phyloP scores from a whole-genome alignment of 2,888 invertebrate genomes.

The Shargacucullia verbasci region DNA sequence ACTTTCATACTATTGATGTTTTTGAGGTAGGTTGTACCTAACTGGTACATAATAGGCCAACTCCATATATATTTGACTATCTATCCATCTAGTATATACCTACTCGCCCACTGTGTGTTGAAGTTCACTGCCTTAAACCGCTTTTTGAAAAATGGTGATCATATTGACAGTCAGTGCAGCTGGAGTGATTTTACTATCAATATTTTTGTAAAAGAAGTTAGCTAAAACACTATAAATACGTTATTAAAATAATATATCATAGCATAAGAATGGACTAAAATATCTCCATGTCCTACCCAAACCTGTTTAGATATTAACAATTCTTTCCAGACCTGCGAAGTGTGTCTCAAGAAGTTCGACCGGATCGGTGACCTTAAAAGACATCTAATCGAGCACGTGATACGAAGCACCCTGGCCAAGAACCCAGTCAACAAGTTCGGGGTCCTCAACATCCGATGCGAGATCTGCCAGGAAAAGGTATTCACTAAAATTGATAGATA shows the following conservation, averaged over 20 bases:
- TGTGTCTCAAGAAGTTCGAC: conserved; percentile 80
- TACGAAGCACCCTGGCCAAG: conserved; percentile 78
- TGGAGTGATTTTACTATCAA: conserved; percentile 26
- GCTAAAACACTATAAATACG: conserved; percentile 10
- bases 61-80: no score
- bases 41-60: no score
- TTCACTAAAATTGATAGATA: conserved; percentile 81
- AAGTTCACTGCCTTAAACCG: no score
- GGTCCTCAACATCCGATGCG: conserved; percentile 77
- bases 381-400: conserved; percentile 85
- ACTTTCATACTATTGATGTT: no score
- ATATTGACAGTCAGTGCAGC: no score
- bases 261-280: background rate
- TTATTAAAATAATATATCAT: background rate
- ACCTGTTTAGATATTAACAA: background rate
- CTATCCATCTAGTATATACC: no score
- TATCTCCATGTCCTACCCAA: background rate
- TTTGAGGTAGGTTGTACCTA: no score
- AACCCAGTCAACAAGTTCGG: conserved; percentile 74
- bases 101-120: no score
- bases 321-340: conserved; percentile 75
- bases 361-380: conserved; percentile 83
- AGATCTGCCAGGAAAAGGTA: conserved; percentile 73
- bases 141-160: no score
- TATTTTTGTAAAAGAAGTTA: conserved; percentile 22